Conservation (phyloP, 2,113 vertebrate species). For the Pterocles gutturalis region DNA sequence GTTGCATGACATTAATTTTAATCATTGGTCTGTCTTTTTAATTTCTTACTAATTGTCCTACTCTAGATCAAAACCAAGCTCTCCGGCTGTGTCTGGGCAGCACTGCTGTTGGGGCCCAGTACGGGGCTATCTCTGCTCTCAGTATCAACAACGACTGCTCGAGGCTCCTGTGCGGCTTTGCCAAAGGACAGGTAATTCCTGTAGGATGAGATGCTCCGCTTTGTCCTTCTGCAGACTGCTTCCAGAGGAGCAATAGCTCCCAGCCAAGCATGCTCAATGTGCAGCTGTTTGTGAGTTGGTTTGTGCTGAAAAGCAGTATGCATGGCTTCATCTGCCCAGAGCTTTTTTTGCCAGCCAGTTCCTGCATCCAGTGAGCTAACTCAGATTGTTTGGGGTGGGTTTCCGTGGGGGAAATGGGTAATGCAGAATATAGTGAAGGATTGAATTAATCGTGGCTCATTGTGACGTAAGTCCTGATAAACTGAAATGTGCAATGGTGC, state of each 20-base stretch:
- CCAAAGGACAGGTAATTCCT: conserved; percentile 92
- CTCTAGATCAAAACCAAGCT: conserved; percentile 93
- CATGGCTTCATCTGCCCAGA: accelerated
- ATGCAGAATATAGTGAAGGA: neutral
- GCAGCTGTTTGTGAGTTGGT: neutral
- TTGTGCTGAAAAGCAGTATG: neutral
- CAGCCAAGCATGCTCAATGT: neutral
- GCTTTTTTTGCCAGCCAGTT: neutral
- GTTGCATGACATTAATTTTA: neutral
- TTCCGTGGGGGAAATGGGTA: neutral
- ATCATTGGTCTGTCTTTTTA: neutral
- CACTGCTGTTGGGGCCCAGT: conserved; percentile 92
- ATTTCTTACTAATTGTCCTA: neutral
- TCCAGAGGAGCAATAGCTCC: neutral
- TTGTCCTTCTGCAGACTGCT: neutral
- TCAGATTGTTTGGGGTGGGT: too few relatives aligned
- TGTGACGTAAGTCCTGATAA: neutral
- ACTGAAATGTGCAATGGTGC: neutral
- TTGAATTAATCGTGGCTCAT: neutral
- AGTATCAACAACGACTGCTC: conserved; percentile 96
- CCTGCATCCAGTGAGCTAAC: neutral
- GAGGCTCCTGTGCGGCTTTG: conserved; percentile 95
- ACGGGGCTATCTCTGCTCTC: conserved; percentile 94
- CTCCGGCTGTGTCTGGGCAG: conserved; percentile 92
- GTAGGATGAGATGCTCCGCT: neutral